These are phyloP conservation scores for Dissostichus mawsoni DNA, from an alignment of 2,113 vertebrate genomes.

Conservation along the genomic window DNA sequence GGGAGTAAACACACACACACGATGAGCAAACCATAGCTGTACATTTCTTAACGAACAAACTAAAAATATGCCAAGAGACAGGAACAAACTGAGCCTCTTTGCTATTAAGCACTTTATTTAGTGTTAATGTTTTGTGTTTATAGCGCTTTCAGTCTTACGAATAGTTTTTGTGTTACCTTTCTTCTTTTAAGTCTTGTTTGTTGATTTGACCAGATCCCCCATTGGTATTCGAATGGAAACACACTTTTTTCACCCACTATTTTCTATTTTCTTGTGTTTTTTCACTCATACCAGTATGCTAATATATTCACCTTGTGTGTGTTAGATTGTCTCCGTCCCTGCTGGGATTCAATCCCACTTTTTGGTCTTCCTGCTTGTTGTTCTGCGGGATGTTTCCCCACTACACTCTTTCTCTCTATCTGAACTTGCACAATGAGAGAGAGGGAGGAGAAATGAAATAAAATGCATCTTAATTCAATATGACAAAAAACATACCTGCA, in stretches of 20 bases:
- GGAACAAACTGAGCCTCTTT: background rate
- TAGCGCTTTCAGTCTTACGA: too few species aligned
- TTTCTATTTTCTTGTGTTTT: background rate
- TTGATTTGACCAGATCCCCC: background rate
- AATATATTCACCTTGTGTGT: conserved; percentile 4
- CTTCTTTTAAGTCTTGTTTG: background rate
- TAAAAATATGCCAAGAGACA: background rate
- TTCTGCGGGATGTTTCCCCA: conserved; percentile 7
- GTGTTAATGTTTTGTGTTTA: background rate
- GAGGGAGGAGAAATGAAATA: background rate
- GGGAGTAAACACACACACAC: background rate
- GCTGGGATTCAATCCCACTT: conserved; percentile 22
- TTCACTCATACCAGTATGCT: background rate
- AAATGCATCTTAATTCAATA: background rate
- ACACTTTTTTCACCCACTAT: background rate
- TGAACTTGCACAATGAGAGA: background rate
- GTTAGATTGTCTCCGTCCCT: background rate
- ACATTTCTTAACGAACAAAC: background rate
- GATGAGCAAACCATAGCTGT: background rate
- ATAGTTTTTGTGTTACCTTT: background rate
- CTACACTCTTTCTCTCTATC: too few species aligned
- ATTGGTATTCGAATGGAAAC: background rate
- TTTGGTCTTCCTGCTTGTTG: background rate
- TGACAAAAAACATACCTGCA: conserved; percentile 1
- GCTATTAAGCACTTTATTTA: background rate